Evolutionary conservation across 2,113 vertebrate genomes (phyloP).

Genomic region (Setophaga coronata): DNA sequence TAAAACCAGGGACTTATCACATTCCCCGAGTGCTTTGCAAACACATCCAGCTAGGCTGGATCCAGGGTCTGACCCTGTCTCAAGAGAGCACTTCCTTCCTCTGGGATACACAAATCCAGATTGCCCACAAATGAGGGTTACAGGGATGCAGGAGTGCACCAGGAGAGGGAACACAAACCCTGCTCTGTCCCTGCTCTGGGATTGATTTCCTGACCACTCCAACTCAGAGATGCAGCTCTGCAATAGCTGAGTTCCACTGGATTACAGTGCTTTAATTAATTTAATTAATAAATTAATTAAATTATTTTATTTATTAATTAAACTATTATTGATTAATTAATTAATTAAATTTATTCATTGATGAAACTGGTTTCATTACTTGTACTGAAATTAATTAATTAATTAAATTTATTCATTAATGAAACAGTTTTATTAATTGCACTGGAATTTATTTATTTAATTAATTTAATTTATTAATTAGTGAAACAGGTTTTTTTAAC

Average conservation of each 20-base stretch:
- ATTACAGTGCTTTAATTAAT: background rate
- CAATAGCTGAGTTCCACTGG: background rate
- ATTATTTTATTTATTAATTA: too few species aligned
- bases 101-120: background rate
- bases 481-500: background rate
- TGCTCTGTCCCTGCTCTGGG: background rate
- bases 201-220: too few species aligned
- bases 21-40: background rate
- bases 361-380: too few species aligned
- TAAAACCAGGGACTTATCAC: background rate
- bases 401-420: background rate
- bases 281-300: too few species aligned
- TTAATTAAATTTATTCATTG: too few species aligned
- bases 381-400: too few species aligned
- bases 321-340: background rate
- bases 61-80: background rate
- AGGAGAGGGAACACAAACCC: background rate
- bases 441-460: too few species aligned
- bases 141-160: accelerated
- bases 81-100: background rate
- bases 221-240: background rate
- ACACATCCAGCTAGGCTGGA: background rate
- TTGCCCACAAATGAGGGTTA: background rate
- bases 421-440: background rate
- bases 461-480: background rate